Conservation (phyloP, 2,797 vertebrate genomes). For the Chaetophractus vellerosus region DNA sequence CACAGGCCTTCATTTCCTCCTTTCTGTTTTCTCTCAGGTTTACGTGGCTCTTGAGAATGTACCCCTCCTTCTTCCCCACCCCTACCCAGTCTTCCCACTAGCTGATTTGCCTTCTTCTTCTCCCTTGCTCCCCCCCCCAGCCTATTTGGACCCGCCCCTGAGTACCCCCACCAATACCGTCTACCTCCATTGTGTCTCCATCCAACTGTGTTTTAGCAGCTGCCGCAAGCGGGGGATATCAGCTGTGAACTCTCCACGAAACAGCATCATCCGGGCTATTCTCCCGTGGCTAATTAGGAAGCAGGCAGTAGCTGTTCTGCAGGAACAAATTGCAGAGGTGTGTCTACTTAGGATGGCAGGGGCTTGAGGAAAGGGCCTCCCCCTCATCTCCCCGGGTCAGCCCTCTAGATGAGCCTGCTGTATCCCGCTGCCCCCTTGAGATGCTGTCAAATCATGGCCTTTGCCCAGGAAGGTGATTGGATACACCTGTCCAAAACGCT, state of each 20-base stretch:
- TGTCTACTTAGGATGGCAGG: constrained; percentile 33
- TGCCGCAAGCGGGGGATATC: constrained; percentile 76
- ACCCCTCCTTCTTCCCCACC: neutral
- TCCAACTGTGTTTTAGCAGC: constrained; percentile 47
- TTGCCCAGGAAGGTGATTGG: neutral
- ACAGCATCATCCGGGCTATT: constrained; percentile 62
- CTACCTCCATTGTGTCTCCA: neutral
- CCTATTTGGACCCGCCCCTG: neutral
- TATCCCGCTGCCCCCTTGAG: neutral
- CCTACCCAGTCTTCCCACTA: neutral
- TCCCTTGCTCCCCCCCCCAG: no score
- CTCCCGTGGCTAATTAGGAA: constrained; percentile 78
- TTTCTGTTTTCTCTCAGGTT: neutral
- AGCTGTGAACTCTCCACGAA: constrained; percentile 71
- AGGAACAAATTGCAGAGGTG: constrained; percentile 71
- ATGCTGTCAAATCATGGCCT: neutral
- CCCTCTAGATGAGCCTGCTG: neutral
- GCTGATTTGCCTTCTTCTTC: neutral
- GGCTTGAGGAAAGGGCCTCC: neutral
- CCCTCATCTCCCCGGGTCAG: neutral
- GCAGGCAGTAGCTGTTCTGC: constrained; percentile 56
- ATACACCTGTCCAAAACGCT: neutral
- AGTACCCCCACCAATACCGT: neutral
- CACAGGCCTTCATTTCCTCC: neutral
- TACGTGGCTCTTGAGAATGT: neutral